phyloP scores from a whole-genome alignment of 2,797 vertebrate genomes.

The Sebastes diaconus region DNA sequence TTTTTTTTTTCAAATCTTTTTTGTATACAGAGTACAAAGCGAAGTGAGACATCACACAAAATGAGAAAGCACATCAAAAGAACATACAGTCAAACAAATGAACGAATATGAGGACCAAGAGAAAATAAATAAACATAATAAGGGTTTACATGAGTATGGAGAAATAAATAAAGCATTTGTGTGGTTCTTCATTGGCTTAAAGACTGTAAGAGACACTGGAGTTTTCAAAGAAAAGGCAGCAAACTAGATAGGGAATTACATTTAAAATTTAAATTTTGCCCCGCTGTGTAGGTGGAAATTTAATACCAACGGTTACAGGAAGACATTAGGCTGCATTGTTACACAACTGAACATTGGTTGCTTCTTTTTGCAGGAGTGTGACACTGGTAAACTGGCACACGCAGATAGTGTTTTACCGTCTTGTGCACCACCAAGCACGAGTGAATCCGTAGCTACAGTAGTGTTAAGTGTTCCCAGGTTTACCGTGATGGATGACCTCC shows the following conservation, averaged over 20 bases:
- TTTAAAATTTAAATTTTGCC: neutral
- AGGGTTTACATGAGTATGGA: no score
- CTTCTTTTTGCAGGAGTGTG: neutral
- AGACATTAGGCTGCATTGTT: neutral
- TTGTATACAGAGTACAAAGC: neutral
- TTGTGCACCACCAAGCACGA: neutral
- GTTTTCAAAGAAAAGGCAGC: neutral
- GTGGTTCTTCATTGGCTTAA: neutral
- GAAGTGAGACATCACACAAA: neutral
- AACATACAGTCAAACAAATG: neutral
- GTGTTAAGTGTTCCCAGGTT: slow-evolving; percentile 25
- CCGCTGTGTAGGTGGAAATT: neutral
- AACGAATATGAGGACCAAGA: neutral
- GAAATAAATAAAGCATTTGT: no score
- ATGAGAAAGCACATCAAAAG: neutral
- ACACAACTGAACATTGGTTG: neutral
- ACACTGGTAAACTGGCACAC: neutral
- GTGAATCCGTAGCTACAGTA: neutral
- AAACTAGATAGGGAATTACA: neutral
- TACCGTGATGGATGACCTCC: slow-evolving; percentile 56
- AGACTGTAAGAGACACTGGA: neutral
- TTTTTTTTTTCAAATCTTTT: neutral
- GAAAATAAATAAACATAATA: neutral
- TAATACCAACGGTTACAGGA: neutral
- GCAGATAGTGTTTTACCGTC: neutral